Evolutionary conservation across 2,888 invertebrate genomes (phyloP), one percentile per base, ranked within the genome.

Genomic region (Yponomeuta evonymella): DNA sequence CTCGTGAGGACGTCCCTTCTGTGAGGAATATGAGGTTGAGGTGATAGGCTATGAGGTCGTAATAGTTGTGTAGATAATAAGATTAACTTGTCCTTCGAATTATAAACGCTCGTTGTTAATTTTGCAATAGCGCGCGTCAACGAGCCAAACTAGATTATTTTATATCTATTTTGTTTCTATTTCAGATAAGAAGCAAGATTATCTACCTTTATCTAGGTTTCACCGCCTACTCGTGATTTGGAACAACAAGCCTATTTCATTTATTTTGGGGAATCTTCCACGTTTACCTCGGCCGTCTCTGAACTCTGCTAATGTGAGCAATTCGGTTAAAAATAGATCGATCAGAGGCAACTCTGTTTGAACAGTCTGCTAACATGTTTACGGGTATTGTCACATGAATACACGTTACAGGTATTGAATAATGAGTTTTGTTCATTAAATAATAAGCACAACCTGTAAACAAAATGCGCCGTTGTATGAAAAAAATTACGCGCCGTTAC

Each of bases 171-270:
- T 65, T 65, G 65, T 23, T 65, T 65, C 33, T 65, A n/a, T 65
- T 65, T 23, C 33, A 65, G 33, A 75, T 70, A 65, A 29, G 65
- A 65, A 65, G 29, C 30, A 23, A 65, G 2, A 12, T 65, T 11
- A 11, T 65, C 51, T 58, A 58, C 15, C 51, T 15, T 58, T 58
- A 58, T 58, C 51, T 58, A 58, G 51, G 51, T 58, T 3, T 58
- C 51, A 43, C 43, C 5, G 51, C 15, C 51, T 58, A 12, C 51
- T 12, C 51, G 51, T 58, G 51, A 43, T 58, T 58, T 58, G 15
- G 51, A 58, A 58, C 51, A 12, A 33, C 10, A 58, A 15, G 51
- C 15, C 51, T 58, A 15, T 15, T 15, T 58, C 12, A 58, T 58
- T 58, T 43, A 43, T 43, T 43, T 43, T 15, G 15, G 15, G 51